Conservation (phyloP, 2,797 vertebrate species). For the Smutsia temminckii region DNA sequence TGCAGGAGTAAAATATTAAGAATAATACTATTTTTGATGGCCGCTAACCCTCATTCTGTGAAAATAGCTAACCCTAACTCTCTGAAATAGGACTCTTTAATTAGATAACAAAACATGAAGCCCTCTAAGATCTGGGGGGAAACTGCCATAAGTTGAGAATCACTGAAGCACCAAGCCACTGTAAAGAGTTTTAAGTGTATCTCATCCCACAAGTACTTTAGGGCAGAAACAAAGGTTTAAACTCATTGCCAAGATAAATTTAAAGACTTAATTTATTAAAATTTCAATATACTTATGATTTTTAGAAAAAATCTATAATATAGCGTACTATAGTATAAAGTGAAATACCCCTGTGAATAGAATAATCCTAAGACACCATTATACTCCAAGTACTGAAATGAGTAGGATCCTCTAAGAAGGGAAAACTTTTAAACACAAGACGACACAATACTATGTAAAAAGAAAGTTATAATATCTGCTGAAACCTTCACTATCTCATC, state of each 20-base stretch:
- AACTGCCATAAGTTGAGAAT: not conserved
- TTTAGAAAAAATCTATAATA: not conserved
- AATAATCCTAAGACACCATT: constrained; percentile 25
- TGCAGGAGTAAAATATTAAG: not conserved
- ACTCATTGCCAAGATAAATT: constrained; percentile 26
- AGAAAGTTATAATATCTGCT: constrained; percentile 22
- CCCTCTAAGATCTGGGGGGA: not conserved
- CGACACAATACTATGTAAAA: not conserved
- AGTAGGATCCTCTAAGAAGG: not conserved
- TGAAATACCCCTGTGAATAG: not conserved
- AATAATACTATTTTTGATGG: constrained; percentile 40
- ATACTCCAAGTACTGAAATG: constrained; percentile 24
- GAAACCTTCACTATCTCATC: constrained; percentile 26
- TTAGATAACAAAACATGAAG: constrained; percentile 11
- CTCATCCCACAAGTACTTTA: not conserved
- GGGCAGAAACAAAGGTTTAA: not conserved
- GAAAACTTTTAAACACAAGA: constrained; percentile 28
- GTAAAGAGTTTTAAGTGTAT: not conserved
- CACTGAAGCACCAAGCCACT: constrained; percentile 5
- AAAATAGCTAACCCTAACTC: constrained; percentile 18
- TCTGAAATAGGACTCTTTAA: constrained; percentile 37
- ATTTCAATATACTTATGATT: not conserved
- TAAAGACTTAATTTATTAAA: constrained; percentile 42
- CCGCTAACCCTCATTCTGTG: not conserved
- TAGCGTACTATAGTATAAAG: not conserved